Evolutionary conservation across 2,113 vertebrate species (phyloP), one percentile per base, ranked within the genome.

Genomic region (Catharus bicknelli): DNA sequence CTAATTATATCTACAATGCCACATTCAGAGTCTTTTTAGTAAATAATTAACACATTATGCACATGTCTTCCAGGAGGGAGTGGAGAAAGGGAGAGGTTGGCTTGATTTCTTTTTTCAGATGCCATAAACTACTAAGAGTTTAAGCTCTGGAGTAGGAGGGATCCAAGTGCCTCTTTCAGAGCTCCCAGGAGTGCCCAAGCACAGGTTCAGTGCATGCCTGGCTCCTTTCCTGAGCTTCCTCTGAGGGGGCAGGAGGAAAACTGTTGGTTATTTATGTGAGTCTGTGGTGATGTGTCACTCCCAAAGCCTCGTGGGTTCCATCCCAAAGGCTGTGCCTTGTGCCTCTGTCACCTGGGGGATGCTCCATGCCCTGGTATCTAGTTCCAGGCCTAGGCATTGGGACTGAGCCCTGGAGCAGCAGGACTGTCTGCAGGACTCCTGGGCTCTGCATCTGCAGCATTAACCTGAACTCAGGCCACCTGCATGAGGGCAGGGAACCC

Each of bases 381-480:
- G 16, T 9, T 40, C 40, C 3, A 6, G 17, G 18, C 13, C 3
- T 12, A 2, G 80, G 55, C 16, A 36, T 10, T 10, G 7, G 78
- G 23, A 64, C 57, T 10, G 1, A 54, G 85, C 27, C 50, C 43
- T 63, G 85, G 15, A 48, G 63, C 72, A 36, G 51, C 89, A 66
- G 83, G 40, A 9, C 73, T 42, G 78, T 38, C 67, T 55, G 30
- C 51, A 55, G 77, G 45, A 17, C 70, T 50, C 30, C 20, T 16
- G 86, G 67, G 81, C 80, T 86, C 78, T 86, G 22, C 77, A 57
- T 25, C 77, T 48, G 21, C 48, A 95, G 94, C 95, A 96, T 95
- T 96, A 95, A 96, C 19, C 8, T 76, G 34, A 14, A 11, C 16
- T 78, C 51, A 1, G 74, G 75, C 77, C 66, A 10, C 73, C 77